A percentile compares a stretch with the other conserved stretches of the same genome.
These are phyloP conservation scores for Globicephala melas DNA, from an alignment of 2,113 vertebrate species.

Conservation along the genomic window DNA sequence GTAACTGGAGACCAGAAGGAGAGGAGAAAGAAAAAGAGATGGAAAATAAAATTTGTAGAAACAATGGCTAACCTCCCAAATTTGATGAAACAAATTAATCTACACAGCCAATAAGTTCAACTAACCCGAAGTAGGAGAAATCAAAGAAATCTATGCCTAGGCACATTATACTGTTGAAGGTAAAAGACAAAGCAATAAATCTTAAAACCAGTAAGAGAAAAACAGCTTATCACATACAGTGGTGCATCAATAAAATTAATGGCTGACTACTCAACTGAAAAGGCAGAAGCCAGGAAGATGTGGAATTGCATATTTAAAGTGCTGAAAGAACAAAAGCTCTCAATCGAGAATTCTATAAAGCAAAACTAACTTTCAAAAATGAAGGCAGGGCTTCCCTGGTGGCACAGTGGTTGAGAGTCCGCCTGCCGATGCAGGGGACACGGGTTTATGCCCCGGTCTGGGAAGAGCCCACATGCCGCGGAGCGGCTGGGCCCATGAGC, in stretches of 20 bases:
- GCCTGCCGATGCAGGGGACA: too few species aligned
- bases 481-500: too few species aligned
- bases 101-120: neutral
- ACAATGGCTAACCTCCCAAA: neutral
- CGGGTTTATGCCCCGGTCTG: too few species aligned
- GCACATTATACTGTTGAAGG: neutral
- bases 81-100: neutral
- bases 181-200: neutral
- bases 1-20: neutral
- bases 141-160: neutral
- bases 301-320: neutral
- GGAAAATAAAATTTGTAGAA: neutral
- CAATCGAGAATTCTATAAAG: neutral
- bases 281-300: neutral
- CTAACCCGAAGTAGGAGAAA: neutral
- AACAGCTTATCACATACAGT: neutral
- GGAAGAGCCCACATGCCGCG: too few species aligned
- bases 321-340: neutral
- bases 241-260: neutral
- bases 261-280: neutral
- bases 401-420: too few species aligned
- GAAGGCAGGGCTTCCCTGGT: neutral
- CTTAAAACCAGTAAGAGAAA: neutral
- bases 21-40: neutral
- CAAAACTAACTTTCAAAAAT: neutral